Conservation (phyloP, 2,113 vertebrate species). For the Lates calcarifer region DNA sequence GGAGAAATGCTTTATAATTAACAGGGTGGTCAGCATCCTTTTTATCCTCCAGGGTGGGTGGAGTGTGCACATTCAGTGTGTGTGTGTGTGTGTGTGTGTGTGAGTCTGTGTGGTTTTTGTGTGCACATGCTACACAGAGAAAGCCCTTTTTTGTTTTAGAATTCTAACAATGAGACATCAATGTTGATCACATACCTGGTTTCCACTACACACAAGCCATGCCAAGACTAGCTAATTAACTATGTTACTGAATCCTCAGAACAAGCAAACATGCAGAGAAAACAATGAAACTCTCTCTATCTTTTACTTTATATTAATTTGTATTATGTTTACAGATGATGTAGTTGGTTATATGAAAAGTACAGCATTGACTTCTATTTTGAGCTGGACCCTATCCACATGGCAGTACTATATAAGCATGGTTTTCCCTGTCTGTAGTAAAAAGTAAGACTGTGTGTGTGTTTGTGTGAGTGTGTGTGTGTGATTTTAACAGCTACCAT, state of each 20-base stretch:
- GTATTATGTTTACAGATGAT: background rate
- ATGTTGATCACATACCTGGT: slow-evolving; percentile 55
- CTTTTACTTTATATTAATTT: slow-evolving; percentile 4
- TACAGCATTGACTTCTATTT: background rate
- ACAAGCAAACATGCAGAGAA: background rate
- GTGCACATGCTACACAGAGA: slow-evolving; percentile 5
- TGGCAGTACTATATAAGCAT: background rate
- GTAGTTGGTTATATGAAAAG: background rate
- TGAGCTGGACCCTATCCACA: background rate
- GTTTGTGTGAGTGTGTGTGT: background rate
- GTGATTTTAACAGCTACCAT: background rate
- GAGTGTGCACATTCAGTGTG: slow-evolving; percentile 4
- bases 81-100: slow-evolving; percentile 5
- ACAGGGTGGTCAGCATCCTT: slow-evolving; percentile 73
- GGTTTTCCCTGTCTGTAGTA: background rate
- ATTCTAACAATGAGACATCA: slow-evolving; percentile 36
- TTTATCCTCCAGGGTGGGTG: slow-evolving; percentile 57
- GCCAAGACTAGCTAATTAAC: slow-evolving; percentile 12
- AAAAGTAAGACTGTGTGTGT: background rate
- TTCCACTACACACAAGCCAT: background rate
- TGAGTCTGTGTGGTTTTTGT: slow-evolving; percentile 5
- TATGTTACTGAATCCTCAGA: slow-evolving; percentile 15
- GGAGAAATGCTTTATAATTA: slow-evolving; percentile 80
- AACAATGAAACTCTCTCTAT: background rate
- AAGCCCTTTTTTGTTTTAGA: slow-evolving; percentile 4